Conservation (phyloP, 2,797 vertebrate species). For the Carapus acus region DNA sequence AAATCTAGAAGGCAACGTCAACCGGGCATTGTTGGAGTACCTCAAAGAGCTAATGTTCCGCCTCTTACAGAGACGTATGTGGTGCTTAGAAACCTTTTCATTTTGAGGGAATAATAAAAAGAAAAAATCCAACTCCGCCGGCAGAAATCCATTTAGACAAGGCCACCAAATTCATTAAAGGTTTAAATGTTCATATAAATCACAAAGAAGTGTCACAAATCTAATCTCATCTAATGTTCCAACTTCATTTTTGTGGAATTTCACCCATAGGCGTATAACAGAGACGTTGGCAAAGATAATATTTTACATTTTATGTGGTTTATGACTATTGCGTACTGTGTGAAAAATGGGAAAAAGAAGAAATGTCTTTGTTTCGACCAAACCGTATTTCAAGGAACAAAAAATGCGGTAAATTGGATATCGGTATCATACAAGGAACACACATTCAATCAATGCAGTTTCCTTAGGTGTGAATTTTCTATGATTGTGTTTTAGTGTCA, state of each 20-base stretch:
- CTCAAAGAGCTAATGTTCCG: conserved; percentile 31
- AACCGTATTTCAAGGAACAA: too few relatives aligned
- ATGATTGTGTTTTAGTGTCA: too few relatives aligned
- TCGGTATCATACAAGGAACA: too few relatives aligned
- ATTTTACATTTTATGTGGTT: conserved; percentile 1
- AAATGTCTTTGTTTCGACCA: too few relatives aligned
- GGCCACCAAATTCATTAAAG: conserved; percentile 4
- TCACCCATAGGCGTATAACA: neutral
- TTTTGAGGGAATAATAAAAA: conserved; percentile 8
- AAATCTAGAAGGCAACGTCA: too few relatives aligned
- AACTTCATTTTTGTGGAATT: neutral
- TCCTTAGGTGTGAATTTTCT: too few relatives aligned
- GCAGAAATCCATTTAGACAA: conserved; percentile 24
- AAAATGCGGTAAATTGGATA: too few relatives aligned
- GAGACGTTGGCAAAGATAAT: neutral
- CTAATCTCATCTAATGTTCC: neutral
- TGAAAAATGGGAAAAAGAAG: too few relatives aligned
- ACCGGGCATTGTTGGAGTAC: neutral
- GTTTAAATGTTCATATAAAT: conserved; percentile 5
- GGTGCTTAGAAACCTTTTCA: conserved; percentile 17
- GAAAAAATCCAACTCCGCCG: neutral
- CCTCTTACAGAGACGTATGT: conserved; percentile 19
- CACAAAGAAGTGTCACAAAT: neutral
- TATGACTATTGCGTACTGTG: too few relatives aligned
- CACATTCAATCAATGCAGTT: too few relatives aligned